Percentiles rank a stretch among this genome's conserved stretches.
These are phyloP conservation scores for Doris montereyensis DNA, from an alignment of 2,888 invertebrate genomes.

Conservation along the genomic window DNA sequence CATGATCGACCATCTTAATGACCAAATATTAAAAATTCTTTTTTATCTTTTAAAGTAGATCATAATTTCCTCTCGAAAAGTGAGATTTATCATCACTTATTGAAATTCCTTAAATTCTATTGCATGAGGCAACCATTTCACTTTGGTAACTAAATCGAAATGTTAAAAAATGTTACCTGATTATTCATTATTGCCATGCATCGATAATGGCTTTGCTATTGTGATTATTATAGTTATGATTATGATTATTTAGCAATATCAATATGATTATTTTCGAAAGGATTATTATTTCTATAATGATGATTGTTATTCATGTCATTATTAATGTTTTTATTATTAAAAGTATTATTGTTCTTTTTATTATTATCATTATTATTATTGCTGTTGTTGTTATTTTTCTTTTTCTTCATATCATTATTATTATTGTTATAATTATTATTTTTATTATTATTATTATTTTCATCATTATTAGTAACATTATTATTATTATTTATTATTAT, in stretches of 20 bases:
- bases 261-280: not conserved
- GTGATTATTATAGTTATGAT: not conserved
- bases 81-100: too few species aligned
- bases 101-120: too few species aligned
- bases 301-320: not conserved
- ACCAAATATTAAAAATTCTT: too few species aligned
- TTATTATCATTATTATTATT: not conserved
- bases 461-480: conserved; percentile 22
- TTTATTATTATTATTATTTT: conserved; percentile 20
- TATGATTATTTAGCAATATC: not conserved
- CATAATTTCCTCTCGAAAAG: too few species aligned
- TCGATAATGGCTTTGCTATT: not conserved
- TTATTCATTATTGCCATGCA: too few species aligned
- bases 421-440: conserved; percentile 21
- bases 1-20: too few species aligned
- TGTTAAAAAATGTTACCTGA: too few species aligned
- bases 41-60: too few species aligned
- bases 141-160: too few species aligned
- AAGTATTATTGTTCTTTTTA: not conserved
- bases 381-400: not conserved
- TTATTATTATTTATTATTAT: conserved; percentile 6
- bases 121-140: too few species aligned
- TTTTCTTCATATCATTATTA: conserved; percentile 10
- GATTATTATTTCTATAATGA: not conserved
- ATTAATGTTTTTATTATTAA: not conserved